phyloP scores from a whole-genome alignment of 2,888 invertebrate species.

The Netelia virgata region DNA sequence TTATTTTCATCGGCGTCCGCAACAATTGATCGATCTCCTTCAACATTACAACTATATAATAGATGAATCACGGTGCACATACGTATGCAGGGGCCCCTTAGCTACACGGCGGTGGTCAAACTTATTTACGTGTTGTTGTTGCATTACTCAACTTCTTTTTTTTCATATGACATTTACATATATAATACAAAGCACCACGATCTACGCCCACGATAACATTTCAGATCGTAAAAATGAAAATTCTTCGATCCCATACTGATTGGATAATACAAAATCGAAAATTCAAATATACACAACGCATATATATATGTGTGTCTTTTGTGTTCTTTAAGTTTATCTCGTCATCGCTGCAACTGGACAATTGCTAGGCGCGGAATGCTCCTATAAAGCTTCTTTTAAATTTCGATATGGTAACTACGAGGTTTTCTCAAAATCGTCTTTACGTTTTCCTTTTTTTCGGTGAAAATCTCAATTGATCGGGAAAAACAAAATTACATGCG shows the following conservation, averaged over 20 bases:
- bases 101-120: slow-evolving; percentile 63
- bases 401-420: slow-evolving; percentile 42
- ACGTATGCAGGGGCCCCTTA: slow-evolving; percentile 73
- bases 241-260: slow-evolving; percentile 25
- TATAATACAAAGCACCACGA: slow-evolving; percentile 80
- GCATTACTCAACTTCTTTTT: slow-evolving; percentile 11
- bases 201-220: slow-evolving; percentile 69
- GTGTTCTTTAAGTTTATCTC: slow-evolving; percentile 13
- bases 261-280: slow-evolving; percentile 6
- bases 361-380: slow-evolving; percentile 44
- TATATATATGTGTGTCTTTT: not conserved
- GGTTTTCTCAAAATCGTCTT: slow-evolving; percentile 16
- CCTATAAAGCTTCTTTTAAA: slow-evolving; percentile 50
- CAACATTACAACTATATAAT: slow-evolving; percentile 43
- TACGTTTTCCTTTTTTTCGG: slow-evolving; percentile 14
- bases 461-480: slow-evolving; percentile 61
- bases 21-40: slow-evolving; percentile 47
- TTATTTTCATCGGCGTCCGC: slow-evolving; percentile 32
- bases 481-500: slow-evolving; percentile 37
- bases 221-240: slow-evolving; percentile 35
- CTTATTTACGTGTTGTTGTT: slow-evolving; percentile 48
- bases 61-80: slow-evolving; percentile 61
- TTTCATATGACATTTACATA: slow-evolving; percentile 69
- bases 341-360: slow-evolving; percentile 48
- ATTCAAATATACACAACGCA: not conserved